Percentiles rank a stretch among this genome's conserved stretches.
Evolutionary conservation across 2,888 invertebrate genomes (phyloP).

Genomic region (Rhagophthalmus giganteus): DNA sequence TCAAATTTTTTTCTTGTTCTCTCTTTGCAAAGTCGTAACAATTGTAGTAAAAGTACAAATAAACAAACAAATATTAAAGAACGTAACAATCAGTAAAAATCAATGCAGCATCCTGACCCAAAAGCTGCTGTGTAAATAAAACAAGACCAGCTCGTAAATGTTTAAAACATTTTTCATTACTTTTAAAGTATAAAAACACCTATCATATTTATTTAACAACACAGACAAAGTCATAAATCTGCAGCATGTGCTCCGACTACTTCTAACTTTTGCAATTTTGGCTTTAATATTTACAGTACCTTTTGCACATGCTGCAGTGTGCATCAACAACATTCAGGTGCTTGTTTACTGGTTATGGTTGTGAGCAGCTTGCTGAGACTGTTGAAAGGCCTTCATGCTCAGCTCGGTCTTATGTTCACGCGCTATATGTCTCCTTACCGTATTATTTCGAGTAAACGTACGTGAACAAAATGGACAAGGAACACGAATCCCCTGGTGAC

Average conservation of each 20-base stretch:
- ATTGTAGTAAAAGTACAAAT: constrained; percentile 30
- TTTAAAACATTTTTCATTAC: constrained; percentile 39
- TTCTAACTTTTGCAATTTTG: constrained; percentile 33
- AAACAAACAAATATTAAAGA: constrained; percentile 32
- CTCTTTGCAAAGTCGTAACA: constrained; percentile 28
- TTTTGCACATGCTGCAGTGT: constrained; percentile 27
- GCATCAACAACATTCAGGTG: constrained; percentile 35
- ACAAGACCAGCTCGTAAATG: constrained; percentile 48
- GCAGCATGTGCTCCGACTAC: constrained; percentile 42
- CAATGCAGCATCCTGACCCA: constrained; percentile 26
- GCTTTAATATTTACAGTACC: constrained; percentile 31
- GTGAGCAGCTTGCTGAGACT: constrained; percentile 60
- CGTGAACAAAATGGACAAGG: constrained; percentile 89
- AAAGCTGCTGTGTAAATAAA: constrained; percentile 31
- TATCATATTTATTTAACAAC: constrained; percentile 45
- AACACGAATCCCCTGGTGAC: constrained; percentile 89
- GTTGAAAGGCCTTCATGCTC: constrained; percentile 67
- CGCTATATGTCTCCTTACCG: constrained; percentile 86
- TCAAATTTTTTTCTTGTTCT: constrained; percentile 28
- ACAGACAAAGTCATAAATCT: constrained; percentile 46
- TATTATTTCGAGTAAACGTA: constrained; percentile 91
- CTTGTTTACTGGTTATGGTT: constrained; percentile 65
- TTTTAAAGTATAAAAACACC: constrained; percentile 43
- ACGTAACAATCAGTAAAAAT: constrained; percentile 30
- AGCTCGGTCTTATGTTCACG: constrained; percentile 82